These are phyloP conservation scores for Syndactyla subalaris DNA, from an alignment of 2,797 vertebrate genomes.

Conservation along the genomic window DNA sequence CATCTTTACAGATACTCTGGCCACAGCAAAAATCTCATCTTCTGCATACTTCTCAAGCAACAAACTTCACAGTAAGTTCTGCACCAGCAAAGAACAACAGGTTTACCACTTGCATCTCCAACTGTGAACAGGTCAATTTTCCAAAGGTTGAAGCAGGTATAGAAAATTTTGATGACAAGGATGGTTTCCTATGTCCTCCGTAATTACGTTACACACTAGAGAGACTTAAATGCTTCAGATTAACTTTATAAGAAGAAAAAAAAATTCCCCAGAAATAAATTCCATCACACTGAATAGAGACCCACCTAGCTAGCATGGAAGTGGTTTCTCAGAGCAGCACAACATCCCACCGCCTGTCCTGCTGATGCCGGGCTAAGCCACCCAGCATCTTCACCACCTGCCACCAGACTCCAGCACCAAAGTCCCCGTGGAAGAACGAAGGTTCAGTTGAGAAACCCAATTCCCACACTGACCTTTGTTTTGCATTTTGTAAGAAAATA, in stretches of 20 bases:
- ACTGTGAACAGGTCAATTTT: not conserved
- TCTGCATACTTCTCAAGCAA: not conserved
- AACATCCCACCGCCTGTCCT: not conserved
- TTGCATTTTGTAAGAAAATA: not conserved
- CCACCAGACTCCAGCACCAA: not conserved
- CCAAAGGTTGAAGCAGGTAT: not conserved
- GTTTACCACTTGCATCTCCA: not conserved
- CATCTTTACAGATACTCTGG: not conserved
- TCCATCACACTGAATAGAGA: not conserved
- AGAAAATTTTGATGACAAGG: not conserved
- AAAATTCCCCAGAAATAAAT: not conserved
- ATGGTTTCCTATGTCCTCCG: not conserved
- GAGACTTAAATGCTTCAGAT: not conserved
- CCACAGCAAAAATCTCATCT: not conserved
- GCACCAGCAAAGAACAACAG: not conserved
- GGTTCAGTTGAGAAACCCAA: accelerated
- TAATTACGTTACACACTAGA: not conserved
- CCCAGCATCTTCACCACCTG: not conserved
- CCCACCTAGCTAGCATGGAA: not conserved
- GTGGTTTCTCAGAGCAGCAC: not conserved
- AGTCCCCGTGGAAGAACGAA: not conserved
- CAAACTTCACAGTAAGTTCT: not conserved
- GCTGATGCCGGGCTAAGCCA: not conserved
- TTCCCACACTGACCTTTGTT: not conserved
- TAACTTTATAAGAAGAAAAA: not conserved